phyloP scores from a whole-genome alignment of 37 sponge, comb jelly and placozoan species.

The Aphrocallistes beatrix region DNA sequence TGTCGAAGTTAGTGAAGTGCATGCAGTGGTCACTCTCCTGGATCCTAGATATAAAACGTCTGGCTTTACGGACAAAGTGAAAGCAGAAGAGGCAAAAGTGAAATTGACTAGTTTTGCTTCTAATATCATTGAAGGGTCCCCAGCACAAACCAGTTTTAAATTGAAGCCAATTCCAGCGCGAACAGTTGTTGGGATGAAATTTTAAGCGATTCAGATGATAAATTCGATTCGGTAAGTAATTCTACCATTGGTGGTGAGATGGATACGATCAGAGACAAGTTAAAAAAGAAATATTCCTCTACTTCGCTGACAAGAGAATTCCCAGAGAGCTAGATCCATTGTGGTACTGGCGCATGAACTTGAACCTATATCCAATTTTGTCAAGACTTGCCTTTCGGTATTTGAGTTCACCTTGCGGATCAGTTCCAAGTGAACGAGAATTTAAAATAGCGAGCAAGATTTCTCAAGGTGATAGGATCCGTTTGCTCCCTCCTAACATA shows the following conservation, averaged over 20 bases:
- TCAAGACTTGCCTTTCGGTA: neutral
- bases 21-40: slow-evolving; percentile 2
- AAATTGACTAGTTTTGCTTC: neutral
- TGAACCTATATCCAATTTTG: neutral
- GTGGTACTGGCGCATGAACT: neutral
- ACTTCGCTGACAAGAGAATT: neutral
- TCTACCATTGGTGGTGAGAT: no score
- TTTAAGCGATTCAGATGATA: neutral
- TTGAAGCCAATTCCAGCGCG: neutral
- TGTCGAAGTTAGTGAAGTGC: neutral
- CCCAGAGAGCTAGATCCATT: neutral
- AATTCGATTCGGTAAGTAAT: neutral
- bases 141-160: neutral
- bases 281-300: no score
- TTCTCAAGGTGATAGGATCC: neutral
- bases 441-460: neutral
- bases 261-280: no score
- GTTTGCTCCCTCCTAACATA: neutral
- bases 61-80: neutral
- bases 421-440: neutral
- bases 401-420: neutral
- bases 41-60: neutral
- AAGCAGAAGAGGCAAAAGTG: neutral
- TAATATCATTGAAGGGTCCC: neutral
- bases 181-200: neutral